These are phyloP conservation scores for Gymnothorax reevesii DNA, from an alignment of 2,797 vertebrate genomes.

Conservation along the genomic window DNA sequence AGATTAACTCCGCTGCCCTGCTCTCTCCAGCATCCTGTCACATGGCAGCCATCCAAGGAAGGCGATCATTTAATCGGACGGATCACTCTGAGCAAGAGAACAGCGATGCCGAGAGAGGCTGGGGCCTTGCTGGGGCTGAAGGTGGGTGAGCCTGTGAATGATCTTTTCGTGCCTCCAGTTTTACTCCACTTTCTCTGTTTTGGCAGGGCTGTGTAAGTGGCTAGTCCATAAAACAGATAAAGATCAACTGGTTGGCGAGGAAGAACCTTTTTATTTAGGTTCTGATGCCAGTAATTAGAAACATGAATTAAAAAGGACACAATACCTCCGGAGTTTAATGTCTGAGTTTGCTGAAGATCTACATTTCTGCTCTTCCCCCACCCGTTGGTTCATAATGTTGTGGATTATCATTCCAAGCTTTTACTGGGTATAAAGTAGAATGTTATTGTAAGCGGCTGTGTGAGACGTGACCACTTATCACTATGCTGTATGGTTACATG, in stretches of 20 bases:
- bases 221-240: background rate
- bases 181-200: background rate
- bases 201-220: background rate
- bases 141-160: conserved; percentile 79
- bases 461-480: too few species aligned
- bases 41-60: conserved; percentile 98
- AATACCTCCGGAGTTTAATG: background rate
- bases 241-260: background rate
- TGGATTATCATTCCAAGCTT: background rate
- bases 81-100: conserved; percentile 96
- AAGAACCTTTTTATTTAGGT: background rate
- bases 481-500: background rate
- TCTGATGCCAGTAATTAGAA: background rate
- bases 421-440: background rate
- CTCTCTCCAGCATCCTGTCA: conserved; percentile 86
- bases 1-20: conserved; percentile 29
- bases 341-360: background rate
- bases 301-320: background rate
- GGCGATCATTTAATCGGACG: conserved; percentile 96
- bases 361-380: background rate
- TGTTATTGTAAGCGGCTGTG: background rate
- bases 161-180: conserved; percentile 15
- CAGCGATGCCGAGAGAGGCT: conserved; percentile 92
- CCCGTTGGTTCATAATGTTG: background rate
- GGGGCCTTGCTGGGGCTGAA: conserved; percentile 93